Conservation (phyloP, 2,113 vertebrate genomes). For the Limanda limanda region DNA sequence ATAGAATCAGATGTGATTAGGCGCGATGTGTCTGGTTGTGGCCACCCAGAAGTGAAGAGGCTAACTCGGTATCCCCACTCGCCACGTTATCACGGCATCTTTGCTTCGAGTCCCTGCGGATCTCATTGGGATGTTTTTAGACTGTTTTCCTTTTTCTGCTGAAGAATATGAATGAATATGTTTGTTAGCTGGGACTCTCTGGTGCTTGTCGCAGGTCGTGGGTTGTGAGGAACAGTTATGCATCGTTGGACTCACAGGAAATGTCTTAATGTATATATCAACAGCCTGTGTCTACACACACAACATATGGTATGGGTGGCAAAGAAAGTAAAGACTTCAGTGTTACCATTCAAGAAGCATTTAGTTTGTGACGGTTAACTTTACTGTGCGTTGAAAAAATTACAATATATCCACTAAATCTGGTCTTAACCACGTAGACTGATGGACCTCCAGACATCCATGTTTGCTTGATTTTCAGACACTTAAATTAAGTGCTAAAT, state of each 20-base stretch:
- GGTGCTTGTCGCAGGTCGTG: not conserved
- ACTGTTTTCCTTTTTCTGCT: constrained; percentile 35
- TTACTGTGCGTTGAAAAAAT: too few species aligned
- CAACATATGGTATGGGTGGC: not conserved
- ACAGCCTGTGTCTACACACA: too few species aligned
- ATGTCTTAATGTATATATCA: not conserved
- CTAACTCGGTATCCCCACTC: constrained; percentile 62
- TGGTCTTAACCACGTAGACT: too few species aligned
- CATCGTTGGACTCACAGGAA: too few species aligned
- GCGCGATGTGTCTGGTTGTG: constrained; percentile 28
- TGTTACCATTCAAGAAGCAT: too few species aligned
- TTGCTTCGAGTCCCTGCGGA: constrained; percentile 49
- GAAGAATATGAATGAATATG: constrained; percentile 5
- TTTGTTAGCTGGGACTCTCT: constrained; percentile 10
- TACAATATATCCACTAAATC: too few species aligned
- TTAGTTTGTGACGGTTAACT: too few species aligned
- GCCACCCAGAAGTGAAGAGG: constrained; percentile 72
- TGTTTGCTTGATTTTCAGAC: too few species aligned
- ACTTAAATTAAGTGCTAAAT: too few species aligned
- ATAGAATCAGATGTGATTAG: constrained; percentile 72
- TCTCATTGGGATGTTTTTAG: constrained; percentile 43
- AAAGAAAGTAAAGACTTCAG: not conserved
- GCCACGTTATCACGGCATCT: constrained; percentile 69
- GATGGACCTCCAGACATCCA: too few species aligned
- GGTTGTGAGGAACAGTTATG: not conserved